A percentile compares a stretch with the other conserved stretches of the same genome.
Conservation (phyloP, 2,888 invertebrate species). For the Drosophila birchii region DNA sequence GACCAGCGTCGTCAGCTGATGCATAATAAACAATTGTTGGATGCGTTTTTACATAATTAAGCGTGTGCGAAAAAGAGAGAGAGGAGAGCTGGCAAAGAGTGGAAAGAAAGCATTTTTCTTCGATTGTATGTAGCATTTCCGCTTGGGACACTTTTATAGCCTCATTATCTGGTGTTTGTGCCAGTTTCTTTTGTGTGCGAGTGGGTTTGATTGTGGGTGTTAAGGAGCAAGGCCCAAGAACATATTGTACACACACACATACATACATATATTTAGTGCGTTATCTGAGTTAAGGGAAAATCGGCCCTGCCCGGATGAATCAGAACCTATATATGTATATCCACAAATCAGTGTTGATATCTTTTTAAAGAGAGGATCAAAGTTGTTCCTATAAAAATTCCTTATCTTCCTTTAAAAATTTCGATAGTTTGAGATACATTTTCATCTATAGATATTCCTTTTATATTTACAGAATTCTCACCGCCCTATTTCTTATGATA, state of each 20-base stretch:
- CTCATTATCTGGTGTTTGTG: conserved; percentile 42
- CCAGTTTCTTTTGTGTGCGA: neutral
- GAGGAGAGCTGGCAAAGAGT: conserved; percentile 13
- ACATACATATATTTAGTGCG: neutral
- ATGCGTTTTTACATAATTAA: conserved; percentile 41
- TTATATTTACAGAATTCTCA: neutral
- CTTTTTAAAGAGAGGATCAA: neutral
- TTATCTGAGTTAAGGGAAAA: conserved; percentile 21
- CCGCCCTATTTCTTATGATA: neutral
- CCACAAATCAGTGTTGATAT: conserved; percentile 3
- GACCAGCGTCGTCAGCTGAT: conserved; percentile 74
- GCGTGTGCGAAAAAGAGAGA: conserved; percentile 6
- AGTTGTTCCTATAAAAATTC: neutral
- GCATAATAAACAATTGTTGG: conserved; percentile 66
- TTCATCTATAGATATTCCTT: neutral
- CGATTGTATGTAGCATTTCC: conserved; percentile 65
- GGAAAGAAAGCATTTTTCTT: conserved; percentile 22
- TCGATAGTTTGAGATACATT: neutral
- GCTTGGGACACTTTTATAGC: conserved; percentile 55
- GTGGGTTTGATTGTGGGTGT: conserved; percentile 16
- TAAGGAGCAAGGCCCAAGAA: conserved; percentile 22
- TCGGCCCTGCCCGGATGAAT: conserved; percentile 29
- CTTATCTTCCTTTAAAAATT: neutral
- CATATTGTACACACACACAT: conserved; percentile 8
- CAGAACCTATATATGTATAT: neutral